These are phyloP conservation scores for Amiota communis DNA, from an alignment of 2,888 invertebrate species.

Conservation along the genomic window DNA sequence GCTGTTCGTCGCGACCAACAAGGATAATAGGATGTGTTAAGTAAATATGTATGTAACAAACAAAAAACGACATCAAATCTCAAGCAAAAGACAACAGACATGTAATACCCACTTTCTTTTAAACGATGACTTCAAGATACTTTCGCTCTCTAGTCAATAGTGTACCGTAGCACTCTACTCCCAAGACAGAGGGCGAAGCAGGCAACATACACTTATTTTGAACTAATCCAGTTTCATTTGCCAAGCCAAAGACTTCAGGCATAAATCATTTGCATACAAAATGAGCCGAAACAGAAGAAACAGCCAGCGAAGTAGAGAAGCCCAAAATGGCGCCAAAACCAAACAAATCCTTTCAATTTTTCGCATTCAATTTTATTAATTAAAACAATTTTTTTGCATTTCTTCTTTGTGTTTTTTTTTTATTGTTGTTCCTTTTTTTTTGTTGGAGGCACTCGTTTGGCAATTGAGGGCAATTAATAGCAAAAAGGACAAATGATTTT, in stretches of 20 bases:
- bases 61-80: not conserved
- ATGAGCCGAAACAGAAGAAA: conserved; percentile 51
- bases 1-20: conserved; percentile 46
- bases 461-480: conserved; percentile 59
- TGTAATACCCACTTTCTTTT: no score
- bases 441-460: conserved; percentile 21
- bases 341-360: conserved; percentile 70
- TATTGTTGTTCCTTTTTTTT: conserved; percentile 43
- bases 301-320: conserved; percentile 55
- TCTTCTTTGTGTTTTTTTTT: conserved; percentile 12
- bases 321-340: conserved; percentile 54
- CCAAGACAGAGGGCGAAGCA: no score
- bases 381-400: conserved; percentile 60
- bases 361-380: conserved; percentile 71
- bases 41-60: conserved; percentile 56
- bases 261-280: conserved; percentile 72
- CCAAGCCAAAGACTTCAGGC: conserved; percentile 56
- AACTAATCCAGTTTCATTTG: conserved; percentile 64
- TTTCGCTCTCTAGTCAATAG: no score
- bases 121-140: no score
- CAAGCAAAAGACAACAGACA: not conserved
- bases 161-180: no score
- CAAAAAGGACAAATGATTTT: conserved; percentile 66
- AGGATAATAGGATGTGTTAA: conserved; percentile 66
- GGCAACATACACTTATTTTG: no score